phyloP scores from a whole-genome alignment of 2,888 invertebrate species.

The Lasioglossum calceatum region DNA sequence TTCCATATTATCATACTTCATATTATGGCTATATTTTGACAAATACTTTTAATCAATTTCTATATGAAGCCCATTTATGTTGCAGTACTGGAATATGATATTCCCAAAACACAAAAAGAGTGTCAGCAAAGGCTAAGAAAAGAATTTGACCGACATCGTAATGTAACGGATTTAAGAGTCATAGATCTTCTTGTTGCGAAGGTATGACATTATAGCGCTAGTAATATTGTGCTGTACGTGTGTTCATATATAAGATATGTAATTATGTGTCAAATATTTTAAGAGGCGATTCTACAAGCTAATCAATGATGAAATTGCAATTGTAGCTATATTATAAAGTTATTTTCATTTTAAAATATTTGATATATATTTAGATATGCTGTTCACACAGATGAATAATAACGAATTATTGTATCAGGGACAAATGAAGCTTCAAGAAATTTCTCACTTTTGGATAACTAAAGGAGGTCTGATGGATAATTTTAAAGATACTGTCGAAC shows the following conservation, averaged over 20 bases:
- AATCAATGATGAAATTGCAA: background rate
- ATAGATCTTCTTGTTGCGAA: slow-evolving; percentile 97
- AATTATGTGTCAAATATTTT: background rate
- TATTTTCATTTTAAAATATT: background rate
- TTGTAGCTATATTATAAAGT: background rate
- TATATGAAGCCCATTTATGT: slow-evolving; percentile 11
- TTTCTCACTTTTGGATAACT: slow-evolving; percentile 95
- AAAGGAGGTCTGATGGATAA: slow-evolving; percentile 94
- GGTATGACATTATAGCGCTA: slow-evolving; percentile 85
- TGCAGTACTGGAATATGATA: slow-evolving; percentile 86
- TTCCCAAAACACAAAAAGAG: slow-evolving; percentile 90
- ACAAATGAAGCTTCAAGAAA: slow-evolving; percentile 97
- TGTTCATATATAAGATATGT: background rate
- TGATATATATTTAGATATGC: background rate
- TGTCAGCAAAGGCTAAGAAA: slow-evolving; percentile 91
- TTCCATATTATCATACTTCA: background rate
- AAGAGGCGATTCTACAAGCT: background rate
- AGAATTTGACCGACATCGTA: slow-evolving; percentile 90
- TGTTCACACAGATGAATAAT: background rate
- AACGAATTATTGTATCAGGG: slow-evolving; percentile 87
- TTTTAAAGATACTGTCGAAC: slow-evolving; percentile 93
- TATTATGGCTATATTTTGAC: background rate
- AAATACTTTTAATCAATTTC: too few species aligned
- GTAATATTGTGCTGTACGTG: background rate
- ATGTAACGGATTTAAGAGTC: slow-evolving; percentile 93